Conservation (phyloP, 1,140 invertebrate genomes). For the Lucilia sericata region DNA sequence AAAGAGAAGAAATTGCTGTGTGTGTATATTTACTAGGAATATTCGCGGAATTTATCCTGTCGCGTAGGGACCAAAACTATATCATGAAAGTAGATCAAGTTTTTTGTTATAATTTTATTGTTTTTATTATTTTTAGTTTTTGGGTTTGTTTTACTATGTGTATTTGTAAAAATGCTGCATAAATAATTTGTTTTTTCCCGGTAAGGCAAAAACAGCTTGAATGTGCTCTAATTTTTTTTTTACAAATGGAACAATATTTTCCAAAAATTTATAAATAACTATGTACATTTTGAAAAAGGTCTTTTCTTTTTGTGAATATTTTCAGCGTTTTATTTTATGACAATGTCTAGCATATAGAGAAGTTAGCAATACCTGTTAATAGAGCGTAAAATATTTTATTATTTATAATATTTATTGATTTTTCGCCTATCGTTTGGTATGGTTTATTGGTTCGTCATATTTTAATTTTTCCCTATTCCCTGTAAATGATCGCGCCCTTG, state of each 20-base stretch:
- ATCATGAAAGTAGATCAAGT: constrained; percentile 39
- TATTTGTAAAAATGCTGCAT: background rate
- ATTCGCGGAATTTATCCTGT: constrained; percentile 33
- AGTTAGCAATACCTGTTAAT: background rate
- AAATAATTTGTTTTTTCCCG: background rate
- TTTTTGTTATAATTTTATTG: constrained; percentile 31
- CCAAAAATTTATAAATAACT: background rate
- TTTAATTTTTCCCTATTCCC: background rate
- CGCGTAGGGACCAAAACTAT: constrained; percentile 29
- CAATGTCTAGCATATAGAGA: background rate
- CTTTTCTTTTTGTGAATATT: background rate
- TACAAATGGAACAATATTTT: background rate
- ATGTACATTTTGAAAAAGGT: background rate
- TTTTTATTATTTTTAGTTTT: background rate
- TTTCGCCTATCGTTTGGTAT: background rate
- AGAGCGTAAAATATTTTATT: background rate
- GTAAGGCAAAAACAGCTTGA: background rate
- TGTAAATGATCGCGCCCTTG: background rate
- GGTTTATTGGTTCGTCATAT: background rate
- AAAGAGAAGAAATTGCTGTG: too few relatives aligned
- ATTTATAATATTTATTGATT: background rate
- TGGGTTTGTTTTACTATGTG: background rate
- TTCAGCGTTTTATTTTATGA: too few relatives aligned
- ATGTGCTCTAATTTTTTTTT: background rate
- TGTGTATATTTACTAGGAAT: too few relatives aligned